Evolutionary conservation across 2,888 invertebrate genomes (phyloP).

Genomic region (Napeogenes sylphis): DNA sequence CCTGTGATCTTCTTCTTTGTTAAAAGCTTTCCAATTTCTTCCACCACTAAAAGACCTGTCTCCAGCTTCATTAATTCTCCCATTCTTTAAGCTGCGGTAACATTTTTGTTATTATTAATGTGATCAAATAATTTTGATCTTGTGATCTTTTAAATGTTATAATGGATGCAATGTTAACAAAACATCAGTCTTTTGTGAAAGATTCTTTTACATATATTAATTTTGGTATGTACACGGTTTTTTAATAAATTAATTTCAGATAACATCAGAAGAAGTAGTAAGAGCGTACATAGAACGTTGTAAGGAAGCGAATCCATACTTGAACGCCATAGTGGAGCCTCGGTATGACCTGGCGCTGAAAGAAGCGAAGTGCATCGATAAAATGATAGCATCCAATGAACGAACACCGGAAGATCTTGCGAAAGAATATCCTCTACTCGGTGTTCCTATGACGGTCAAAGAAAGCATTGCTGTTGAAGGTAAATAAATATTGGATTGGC

Average conservation of each 20-base stretch:
- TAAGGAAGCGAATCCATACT: slow-evolving; percentile 84
- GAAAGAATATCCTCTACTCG: slow-evolving; percentile 84
- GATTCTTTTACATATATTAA: too few relatives aligned
- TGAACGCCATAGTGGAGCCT: slow-evolving; percentile 89
- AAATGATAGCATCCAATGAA: slow-evolving; percentile 78
- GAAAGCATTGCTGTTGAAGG: slow-evolving; percentile 89
- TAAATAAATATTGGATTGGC: slow-evolving; percentile 32
- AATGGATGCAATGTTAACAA: too few relatives aligned
- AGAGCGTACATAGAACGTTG: slow-evolving; percentile 86
- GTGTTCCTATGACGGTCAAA: slow-evolving; percentile 91
- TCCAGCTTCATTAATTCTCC: too few relatives aligned
- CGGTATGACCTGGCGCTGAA: slow-evolving; percentile 84
- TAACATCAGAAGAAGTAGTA: slow-evolving; percentile 83
- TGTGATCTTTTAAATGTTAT: too few relatives aligned
- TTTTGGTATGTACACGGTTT: too few relatives aligned
- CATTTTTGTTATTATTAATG: too few relatives aligned
- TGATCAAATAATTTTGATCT: too few relatives aligned
- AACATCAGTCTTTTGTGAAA: too few relatives aligned
- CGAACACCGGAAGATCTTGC: slow-evolving; percentile 79
- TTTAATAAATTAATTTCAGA: slow-evolving; percentile 56
- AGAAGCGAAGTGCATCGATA: slow-evolving; percentile 86
- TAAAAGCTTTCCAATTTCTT: too few relatives aligned
- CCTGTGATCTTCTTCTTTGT: too few relatives aligned
- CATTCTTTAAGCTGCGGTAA: too few relatives aligned
- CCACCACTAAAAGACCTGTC: too few relatives aligned